Evolutionary conservation across 2,113 vertebrate genomes (phyloP).

Genomic region (Corydoras sp.): DNA sequence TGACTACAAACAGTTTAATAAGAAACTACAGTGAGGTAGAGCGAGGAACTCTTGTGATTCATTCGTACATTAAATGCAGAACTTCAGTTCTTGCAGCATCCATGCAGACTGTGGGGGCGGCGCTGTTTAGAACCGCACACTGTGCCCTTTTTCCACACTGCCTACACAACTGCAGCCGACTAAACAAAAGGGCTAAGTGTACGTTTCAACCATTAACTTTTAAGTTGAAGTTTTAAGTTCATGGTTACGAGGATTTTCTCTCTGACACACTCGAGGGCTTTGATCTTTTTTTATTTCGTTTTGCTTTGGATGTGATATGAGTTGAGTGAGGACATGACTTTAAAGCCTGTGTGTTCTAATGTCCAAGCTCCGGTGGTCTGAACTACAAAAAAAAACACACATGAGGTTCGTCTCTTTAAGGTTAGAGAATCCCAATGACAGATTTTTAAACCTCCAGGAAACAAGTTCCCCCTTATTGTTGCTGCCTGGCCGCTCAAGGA

Average conservation of each 20-base stretch:
- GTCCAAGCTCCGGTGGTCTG: too few species aligned
- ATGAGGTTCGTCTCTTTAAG: too few species aligned
- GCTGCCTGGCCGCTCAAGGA: too few species aligned
- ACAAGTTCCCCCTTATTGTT: background rate
- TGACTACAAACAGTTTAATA: background rate
- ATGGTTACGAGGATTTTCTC: background rate
- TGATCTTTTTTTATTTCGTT: background rate
- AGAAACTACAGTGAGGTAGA: background rate
- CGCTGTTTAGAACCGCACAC: slow-evolving; percentile 1
- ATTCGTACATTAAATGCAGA: background rate
- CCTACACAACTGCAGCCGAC: slow-evolving; percentile 9
- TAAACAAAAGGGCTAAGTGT: slow-evolving; percentile 11
- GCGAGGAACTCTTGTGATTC: background rate
- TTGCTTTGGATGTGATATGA: background rate
- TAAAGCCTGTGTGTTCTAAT: too few species aligned
- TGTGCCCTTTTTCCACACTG: slow-evolving; percentile 13
- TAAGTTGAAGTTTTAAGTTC: slow-evolving; percentile 3
- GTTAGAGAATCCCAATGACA: too few species aligned
- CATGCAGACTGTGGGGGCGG: slow-evolving; percentile 10
- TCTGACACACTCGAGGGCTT: background rate
- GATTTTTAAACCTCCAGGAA: too few species aligned
- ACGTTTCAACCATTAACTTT: slow-evolving; percentile 14
- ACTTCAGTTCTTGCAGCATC: background rate
- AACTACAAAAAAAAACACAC: too few species aligned
- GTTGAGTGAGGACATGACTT: too few species aligned